These are phyloP conservation scores for Malacosoma neustria DNA, from an alignment of 2,888 invertebrate species.

Conservation along the genomic window DNA sequence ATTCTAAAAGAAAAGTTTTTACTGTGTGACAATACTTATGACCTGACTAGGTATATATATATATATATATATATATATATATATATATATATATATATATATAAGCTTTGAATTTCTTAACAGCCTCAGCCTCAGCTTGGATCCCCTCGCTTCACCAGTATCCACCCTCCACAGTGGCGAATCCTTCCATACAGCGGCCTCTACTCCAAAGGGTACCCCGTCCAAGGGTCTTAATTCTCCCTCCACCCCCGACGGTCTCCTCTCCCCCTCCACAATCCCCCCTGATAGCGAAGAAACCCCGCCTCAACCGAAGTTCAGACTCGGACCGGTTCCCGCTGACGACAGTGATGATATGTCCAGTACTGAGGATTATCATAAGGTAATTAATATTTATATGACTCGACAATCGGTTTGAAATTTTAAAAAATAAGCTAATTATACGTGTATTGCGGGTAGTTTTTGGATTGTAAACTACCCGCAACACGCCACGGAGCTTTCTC, in stretches of 20 bases:
- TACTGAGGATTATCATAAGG: conserved; percentile 74
- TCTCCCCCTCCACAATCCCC: conserved; percentile 11
- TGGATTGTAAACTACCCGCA: no score
- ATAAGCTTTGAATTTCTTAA: no score
- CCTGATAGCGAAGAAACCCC: conserved; percentile 7
- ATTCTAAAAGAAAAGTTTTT: no score
- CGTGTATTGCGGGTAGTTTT: no score
- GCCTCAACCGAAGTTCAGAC: conserved; percentile 35
- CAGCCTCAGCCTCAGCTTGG: conserved; percentile 81
- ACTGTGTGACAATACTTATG: no score
- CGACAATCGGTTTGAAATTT: no score
- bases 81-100: no score
- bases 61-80: no score
- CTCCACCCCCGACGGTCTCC: conserved; percentile 18
- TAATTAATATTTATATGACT: no score
- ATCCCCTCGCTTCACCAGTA: conserved; percentile 65
- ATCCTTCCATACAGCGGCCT: conserved; percentile 85
- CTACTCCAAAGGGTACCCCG: conserved; percentile 37
- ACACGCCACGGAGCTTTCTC: no score
- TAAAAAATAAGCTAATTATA: no score
- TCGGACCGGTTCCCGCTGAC: conserved; percentile 56
- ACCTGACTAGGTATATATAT: no score
- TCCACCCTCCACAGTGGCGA: conserved; percentile 73
- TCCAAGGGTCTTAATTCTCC: conserved; percentile 24
- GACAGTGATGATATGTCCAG: conserved; percentile 77